Percentiles rank a stretch among this genome's conserved stretches.
Conservation (phyloP, 2,113 vertebrate genomes). For the Pipa parva region DNA sequence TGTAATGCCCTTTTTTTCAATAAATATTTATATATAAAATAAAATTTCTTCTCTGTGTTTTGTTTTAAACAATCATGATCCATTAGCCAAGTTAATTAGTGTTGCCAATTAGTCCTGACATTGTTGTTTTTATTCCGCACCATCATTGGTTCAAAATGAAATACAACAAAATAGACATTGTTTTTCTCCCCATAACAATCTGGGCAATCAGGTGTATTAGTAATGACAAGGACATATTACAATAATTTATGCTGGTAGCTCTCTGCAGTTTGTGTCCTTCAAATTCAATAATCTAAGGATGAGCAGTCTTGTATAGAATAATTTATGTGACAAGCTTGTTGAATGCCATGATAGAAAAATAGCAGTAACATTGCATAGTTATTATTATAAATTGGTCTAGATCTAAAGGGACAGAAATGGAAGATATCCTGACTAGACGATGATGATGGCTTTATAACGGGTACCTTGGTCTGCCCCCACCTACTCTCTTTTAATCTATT, state of each 20-base stretch:
- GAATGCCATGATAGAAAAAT: not conserved
- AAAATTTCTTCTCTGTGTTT: not conserved
- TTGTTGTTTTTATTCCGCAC: not conserved
- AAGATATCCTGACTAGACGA: too few relatives aligned
- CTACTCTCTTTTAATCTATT: too few relatives aligned
- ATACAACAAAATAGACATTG: not conserved
- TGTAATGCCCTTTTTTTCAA: conserved; percentile 13
- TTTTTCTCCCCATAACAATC: not conserved
- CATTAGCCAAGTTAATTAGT: conserved; percentile 1
- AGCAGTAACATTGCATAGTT: not conserved
- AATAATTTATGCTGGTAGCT: conserved; percentile 10
- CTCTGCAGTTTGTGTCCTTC: conserved; percentile 10
- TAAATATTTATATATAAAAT: conserved; percentile 37
- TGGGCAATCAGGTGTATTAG: conserved; percentile 20
- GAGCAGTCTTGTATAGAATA: not conserved
- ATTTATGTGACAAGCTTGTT: conserved; percentile 2
- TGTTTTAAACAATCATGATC: not conserved
- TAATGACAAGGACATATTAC: conserved; percentile 15
- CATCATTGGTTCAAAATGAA: not conserved
- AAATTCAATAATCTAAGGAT: conserved; percentile 7
- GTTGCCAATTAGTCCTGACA: conserved; percentile 1
- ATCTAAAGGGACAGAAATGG: not conserved
- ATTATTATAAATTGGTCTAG: not conserved
- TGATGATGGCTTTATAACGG: too few relatives aligned
- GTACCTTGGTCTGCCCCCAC: too few relatives aligned